A percentile compares a stretch with the other conserved stretches of the same genome.
These are phyloP conservation scores for Mormyrops attenuatus DNA, from an alignment of 2,797 vertebrate species.

Conservation along the genomic window DNA sequence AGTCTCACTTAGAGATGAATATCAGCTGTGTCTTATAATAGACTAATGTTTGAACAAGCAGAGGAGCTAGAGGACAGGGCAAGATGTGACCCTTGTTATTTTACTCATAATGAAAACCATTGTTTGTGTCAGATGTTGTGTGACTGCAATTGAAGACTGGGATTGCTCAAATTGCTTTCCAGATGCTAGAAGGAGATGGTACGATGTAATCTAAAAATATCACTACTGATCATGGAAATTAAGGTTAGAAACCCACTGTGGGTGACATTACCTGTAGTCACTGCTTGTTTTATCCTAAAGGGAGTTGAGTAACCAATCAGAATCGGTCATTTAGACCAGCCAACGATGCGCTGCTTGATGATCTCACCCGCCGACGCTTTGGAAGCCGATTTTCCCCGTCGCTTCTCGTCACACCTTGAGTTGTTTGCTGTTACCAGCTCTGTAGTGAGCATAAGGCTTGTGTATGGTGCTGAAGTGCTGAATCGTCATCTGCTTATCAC, in stretches of 20 bases:
- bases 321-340: background rate
- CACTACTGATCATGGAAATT: background rate
- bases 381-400: background rate
- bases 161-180: background rate
- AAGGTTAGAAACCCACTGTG: background rate
- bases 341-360: background rate
- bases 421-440: background rate
- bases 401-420: background rate
- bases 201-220: background rate
- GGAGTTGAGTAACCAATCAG: background rate
- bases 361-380: background rate
- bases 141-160: background rate
- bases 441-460: background rate
- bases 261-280: background rate
- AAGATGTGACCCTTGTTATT: background rate
- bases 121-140: background rate
- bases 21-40: slow-evolving; percentile 18
- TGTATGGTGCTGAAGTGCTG: background rate
- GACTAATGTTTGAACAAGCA: background rate
- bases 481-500: background rate
- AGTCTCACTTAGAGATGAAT: slow-evolving; percentile 21
- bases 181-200: background rate
- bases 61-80: background rate
- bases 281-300: background rate
- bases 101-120: background rate